A percentile compares a stretch with the other conserved stretches of the same genome.
Evolutionary conservation across 2,797 vertebrate genomes (phyloP).

Genomic region (Platalea minor): DNA sequence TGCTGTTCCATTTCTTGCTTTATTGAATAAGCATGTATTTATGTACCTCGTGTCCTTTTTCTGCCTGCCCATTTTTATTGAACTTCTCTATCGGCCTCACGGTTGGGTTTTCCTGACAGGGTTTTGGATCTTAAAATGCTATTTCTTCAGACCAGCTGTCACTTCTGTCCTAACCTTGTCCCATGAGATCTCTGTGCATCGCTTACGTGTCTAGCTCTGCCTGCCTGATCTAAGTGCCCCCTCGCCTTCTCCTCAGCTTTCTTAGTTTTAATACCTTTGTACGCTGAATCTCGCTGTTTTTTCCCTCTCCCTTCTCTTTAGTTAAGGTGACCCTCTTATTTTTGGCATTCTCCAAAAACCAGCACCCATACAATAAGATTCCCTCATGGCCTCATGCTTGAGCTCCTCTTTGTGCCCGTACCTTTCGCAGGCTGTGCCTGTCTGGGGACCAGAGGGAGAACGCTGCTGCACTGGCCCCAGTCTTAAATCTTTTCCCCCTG

Average conservation of each 20-base stretch:
- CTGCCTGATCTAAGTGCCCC: not conserved
- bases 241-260: not conserved
- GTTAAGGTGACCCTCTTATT: not conserved
- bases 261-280: not conserved
- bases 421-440: not conserved
- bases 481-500: not conserved
- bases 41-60: constrained; percentile 22
- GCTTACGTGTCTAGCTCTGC: not conserved
- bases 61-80: constrained; percentile 22
- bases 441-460: fast-evolving
- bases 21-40: constrained; percentile 47
- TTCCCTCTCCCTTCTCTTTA: not conserved
- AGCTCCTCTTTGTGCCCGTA: not conserved
- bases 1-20: constrained; percentile 31
- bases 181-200: not conserved
- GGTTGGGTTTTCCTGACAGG: constrained; percentile 24
- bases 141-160: constrained; percentile 51
- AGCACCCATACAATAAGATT: not conserved
- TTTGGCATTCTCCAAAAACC: not conserved
- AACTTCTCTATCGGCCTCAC: not conserved
- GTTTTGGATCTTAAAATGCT: constrained; percentile 33
- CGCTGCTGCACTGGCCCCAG: fast-evolving
- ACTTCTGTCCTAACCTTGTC: constrained; percentile 43
- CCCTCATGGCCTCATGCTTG: not conserved
- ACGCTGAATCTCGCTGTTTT: not conserved